These are phyloP conservation scores for Drosophila gunungcola DNA, from an alignment of 1,140 invertebrate genomes.

Conservation along the genomic window DNA sequence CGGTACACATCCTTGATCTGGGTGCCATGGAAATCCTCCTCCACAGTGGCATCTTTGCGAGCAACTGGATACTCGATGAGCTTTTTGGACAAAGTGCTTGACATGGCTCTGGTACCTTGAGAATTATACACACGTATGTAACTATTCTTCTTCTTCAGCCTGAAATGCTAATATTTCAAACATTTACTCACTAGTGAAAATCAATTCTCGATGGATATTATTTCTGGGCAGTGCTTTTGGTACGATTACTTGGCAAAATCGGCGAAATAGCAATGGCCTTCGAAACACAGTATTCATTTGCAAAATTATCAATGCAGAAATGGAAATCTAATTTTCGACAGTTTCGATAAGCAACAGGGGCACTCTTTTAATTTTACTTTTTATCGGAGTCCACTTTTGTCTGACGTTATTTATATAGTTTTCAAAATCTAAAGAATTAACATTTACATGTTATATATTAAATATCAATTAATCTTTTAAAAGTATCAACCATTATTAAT, in stretches of 20 bases:
- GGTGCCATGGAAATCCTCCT: constrained; percentile 93
- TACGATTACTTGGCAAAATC: constrained; percentile 33
- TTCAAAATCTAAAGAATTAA: too few relatives aligned
- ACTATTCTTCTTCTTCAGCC: background rate
- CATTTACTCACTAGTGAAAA: constrained; percentile 13
- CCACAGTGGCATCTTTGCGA: constrained; percentile 90
- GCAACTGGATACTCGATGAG: constrained; percentile 89
- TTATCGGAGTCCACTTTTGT: background rate
- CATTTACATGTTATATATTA: too few relatives aligned
- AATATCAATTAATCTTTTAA: too few relatives aligned
- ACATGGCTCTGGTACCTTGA: constrained; percentile 31
- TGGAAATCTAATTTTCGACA: constrained; percentile 12
- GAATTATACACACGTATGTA: background rate
- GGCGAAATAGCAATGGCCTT: constrained; percentile 20
- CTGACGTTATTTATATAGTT: background rate
- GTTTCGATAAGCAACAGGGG: constrained; percentile 25
- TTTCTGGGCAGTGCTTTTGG: constrained; percentile 19
- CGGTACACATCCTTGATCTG: constrained; percentile 96
- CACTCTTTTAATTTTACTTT: background rate
- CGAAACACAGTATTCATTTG: constrained; percentile 42
- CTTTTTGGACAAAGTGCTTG: constrained; percentile 24
- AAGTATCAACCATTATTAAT: too few relatives aligned
- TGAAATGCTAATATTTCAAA: background rate
- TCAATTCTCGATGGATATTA: constrained; percentile 8
- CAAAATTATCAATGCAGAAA: constrained; percentile 46